Evolutionary conservation across 2,113 vertebrate genomes (phyloP), one percentile per base, ranked within the genome.

Genomic region (Vimba vimba): DNA sequence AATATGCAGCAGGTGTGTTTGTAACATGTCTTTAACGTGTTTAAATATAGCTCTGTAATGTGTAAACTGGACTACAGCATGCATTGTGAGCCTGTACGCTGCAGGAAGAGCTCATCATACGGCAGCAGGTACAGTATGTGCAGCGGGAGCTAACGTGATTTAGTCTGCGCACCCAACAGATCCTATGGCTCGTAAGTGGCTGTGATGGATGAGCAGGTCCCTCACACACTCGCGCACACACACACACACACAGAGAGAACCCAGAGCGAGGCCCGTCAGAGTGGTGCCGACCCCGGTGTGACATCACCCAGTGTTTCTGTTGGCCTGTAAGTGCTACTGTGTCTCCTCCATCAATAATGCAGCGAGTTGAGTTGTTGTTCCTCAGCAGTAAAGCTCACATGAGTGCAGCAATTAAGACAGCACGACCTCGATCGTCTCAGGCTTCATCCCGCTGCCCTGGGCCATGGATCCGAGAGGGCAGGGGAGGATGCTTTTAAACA

Each of bases 121-220:
- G 93, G 89, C 92, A 92, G 93, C 91, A 90, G 93, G 93, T 94
- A 43, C 43, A 43, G 43, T 43, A 94, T 92, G 93, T 93, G 92
- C 93, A 93, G 94, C 92, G 90, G 92, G 92, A 92, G 88, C 92
- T 92, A 95, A 95, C 93, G 85, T 88, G 90, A 95, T 95, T 94
- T 94, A 87, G 71, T 82, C 85, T 91, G 85, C 90, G 88, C 90
- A 90, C 93, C 90, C 90, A 93, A 92, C 91, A 90, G 94, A 94
- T 95, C 93, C 93, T 94, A 94, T 94, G 93, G 93, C 91, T 88
- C 90, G 89, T 94, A 94, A 95, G 93, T 94, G 94, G 92, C 91
- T 91, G 90, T 94, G 94, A 95, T 95, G 92, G 94, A 95, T 95
- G 94, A 93, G 92, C 87, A 84, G 91, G 90, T 93, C 91, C 92